These are phyloP conservation scores for Quadroppia sp. DNA, from an alignment of 2,888 invertebrate species.

Conservation along the genomic window DNA sequence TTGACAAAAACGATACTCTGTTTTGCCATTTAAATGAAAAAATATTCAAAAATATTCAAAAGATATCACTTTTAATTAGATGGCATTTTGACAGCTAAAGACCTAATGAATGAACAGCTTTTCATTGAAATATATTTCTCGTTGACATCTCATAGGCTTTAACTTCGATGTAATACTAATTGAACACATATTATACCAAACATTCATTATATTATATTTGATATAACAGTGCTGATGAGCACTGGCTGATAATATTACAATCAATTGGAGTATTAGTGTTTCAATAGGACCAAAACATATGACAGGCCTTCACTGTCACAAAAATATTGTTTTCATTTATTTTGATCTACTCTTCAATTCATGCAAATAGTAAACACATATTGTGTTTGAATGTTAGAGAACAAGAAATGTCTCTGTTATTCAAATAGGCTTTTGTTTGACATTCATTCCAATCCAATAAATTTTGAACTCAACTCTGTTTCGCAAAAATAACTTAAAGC, in stretches of 20 bases:
- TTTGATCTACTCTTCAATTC: background rate
- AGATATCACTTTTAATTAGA: constrained; percentile 21
- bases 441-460: background rate
- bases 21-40: background rate
- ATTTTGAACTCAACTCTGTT: background rate
- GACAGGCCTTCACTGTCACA: constrained; percentile 18
- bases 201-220: background rate
- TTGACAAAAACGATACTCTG: background rate
- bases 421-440: constrained; percentile 3
- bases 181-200: background rate
- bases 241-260: background rate
- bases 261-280: background rate
- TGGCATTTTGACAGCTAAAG: constrained; percentile 12
- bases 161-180: background rate
- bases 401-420: constrained; percentile 1
- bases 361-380: background rate
- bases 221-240: background rate
- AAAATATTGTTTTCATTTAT: background rate
- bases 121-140: background rate
- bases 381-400: background rate
- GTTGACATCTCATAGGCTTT: background rate
- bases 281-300: background rate
- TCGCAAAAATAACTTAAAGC: background rate
- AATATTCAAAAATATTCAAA: background rate
- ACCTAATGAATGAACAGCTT: constrained; percentile 6